Base-by-base conservation (phyloP, 2,113 vertebrate genomes). In the Malurus elegans region DNA sequence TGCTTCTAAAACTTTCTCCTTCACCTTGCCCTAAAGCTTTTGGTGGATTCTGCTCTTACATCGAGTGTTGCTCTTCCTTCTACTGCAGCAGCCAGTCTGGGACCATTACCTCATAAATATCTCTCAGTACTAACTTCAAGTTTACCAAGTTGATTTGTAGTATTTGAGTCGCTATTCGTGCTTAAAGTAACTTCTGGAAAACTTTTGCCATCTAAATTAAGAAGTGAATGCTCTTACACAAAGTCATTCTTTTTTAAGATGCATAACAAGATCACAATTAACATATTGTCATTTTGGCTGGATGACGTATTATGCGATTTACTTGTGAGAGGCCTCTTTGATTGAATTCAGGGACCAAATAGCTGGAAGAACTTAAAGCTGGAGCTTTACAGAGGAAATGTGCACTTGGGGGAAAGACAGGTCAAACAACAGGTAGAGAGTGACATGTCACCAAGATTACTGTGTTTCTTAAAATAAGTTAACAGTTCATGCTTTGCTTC, bases 151-250 rank as follows among this genome's bases (percentile, higher is more conserved):
- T 61, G 72, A 80, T 51, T 36, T 61, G 3, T 9, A 34, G 26
- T 34, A 32, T 69, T 86, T 73, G n/a, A 48, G 24, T 57, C 17
- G 6, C 6, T 66, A 5, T 50, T 79, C 1, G 2, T 51, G 36
- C 32, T 51, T 51, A 3, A 31, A 51, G 23, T 8, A 34, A 34
- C 5, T n/a, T 64, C 29, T n/a, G 38, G 28, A 47, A 90, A 79
- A 29, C 1, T 2, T 28, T 66, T 85, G 18, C 12, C 6, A 25
- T 36, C 21, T 25, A 79, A 60, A 65, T 26, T 42, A 86, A 74
- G 51, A 60, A 18, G 5, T 0, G 0, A 56, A 71, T n/a, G 4
- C 4, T 69, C 2, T 80, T 15, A 70, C 21, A 48, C 8, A 58
- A 44, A 45, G 18, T 20, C 2, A 24, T 61, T 69, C 2, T 0